Evolutionary conservation across 2,888 invertebrate species (phyloP), one percentile per base, ranked within the genome.

Genomic region (Stenoptilia bipunctidactyla): DNA sequence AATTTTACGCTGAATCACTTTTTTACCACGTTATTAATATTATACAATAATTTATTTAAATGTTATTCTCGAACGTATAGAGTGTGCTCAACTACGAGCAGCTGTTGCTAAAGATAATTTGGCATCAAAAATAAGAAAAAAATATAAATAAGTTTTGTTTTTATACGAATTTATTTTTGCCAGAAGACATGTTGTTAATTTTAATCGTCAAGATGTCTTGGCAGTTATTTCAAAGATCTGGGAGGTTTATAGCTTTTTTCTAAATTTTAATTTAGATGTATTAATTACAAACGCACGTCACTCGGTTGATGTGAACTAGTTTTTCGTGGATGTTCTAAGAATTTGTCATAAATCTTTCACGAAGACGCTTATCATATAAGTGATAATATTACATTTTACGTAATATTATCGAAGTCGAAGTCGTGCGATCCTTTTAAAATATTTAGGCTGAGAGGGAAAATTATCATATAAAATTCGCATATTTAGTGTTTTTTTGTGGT

Each of bases 161-260:
- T 56, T 69, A 72, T 62, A 63, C 53, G 51, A 65, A 58, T 70
- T 74, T 74, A 75, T 72, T 77, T 75, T 75, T 66, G 52, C 58
- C 61, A 50, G 44, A 56, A 61, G 52, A 49, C 52, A 53, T 49
- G 64, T 58, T 68, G 65, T 75, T 72, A 71, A 76, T 77, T 79
- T 74, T 75, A 73, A 79, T 80, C 74, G 63, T 68, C 66, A 66
- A 63, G 62, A 73, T 63, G 55, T 75, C 74, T 82, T 82, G 80
- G 82, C 82, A 80, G 69, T 66, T 69, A 68, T 66, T 62, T 71
- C 75, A 76, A 76, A 75, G 74, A 53, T 55, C 64, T 61, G 61
- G 61, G 63, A 61, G 55, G 63, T 77, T 77, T 79, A 75, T 75
- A 64, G 57, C 67, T 69, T 66, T 66, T 60, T 68, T 62, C 55